Evolutionary conservation across 1,140 invertebrate species (phyloP).

Genomic region (Drosophila leontia): DNA sequence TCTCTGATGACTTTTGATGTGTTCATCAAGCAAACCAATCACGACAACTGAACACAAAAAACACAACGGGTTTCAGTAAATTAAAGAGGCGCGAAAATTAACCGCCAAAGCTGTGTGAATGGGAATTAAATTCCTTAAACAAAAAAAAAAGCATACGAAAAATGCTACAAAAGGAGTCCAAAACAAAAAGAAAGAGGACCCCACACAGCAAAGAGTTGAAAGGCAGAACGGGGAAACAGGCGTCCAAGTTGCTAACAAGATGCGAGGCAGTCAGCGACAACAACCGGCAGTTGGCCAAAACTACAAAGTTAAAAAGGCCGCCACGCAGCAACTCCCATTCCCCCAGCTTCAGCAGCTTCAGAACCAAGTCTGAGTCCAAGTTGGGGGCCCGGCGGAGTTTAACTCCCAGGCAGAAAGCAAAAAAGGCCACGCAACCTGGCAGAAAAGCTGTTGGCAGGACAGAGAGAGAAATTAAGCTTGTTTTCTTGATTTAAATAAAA

Average conservation of each 20-base stretch:
- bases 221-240: conserved; percentile 18
- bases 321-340: conserved; percentile 43
- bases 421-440: conserved; percentile 62
- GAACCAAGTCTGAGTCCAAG: conserved; percentile 16
- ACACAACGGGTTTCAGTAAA: conserved; percentile 46
- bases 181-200: conserved; percentile 10
- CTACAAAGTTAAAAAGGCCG: conserved; percentile 69
- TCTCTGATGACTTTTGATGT: conserved; percentile 79
- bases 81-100: conserved; percentile 80
- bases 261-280: conserved; percentile 72
- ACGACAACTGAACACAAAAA: conserved; percentile 33
- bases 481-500: neutral
- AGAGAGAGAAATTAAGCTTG: neutral
- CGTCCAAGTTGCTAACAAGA: conserved; percentile 75
- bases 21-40: conserved; percentile 66
- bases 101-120: conserved; percentile 66
- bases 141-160: conserved; percentile 11
- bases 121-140: conserved; percentile 18
- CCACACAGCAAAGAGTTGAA: conserved; percentile 20
- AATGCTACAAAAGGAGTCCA: conserved; percentile 3
- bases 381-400: conserved; percentile 17
- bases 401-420: conserved; percentile 34
- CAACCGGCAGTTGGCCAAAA: conserved; percentile 58
- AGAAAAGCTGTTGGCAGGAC: conserved; percentile 6
- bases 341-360: neutral